Percentiles rank a stretch among this genome's conserved stretches.
phyloP scores from a whole-genome alignment of 2,797 vertebrate species.

The Anolis apletophallus region DNA sequence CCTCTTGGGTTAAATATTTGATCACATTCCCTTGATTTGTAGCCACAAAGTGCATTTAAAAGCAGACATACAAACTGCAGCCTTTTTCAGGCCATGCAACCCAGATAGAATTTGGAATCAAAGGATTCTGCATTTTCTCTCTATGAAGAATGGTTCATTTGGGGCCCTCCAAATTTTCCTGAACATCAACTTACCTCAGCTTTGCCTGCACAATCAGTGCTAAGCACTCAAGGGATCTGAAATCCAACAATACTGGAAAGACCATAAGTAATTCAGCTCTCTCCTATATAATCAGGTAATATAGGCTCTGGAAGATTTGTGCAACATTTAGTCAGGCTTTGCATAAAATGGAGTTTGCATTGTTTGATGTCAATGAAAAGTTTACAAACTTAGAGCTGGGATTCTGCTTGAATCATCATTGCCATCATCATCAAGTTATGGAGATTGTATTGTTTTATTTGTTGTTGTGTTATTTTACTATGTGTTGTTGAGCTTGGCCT shows the following conservation, averaged over 20 bases:
- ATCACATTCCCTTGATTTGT: background rate
- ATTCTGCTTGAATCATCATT: too few relatives aligned
- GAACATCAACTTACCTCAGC: too few relatives aligned
- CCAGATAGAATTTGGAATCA: background rate
- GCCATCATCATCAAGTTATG: too few relatives aligned
- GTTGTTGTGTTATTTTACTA: too few relatives aligned
- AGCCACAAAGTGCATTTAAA: background rate
- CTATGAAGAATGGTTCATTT: background rate
- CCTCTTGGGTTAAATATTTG: background rate
- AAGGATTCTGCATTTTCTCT: background rate
- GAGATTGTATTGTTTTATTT: too few relatives aligned
- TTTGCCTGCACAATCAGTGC: too few relatives aligned
- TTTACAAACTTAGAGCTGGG: background rate
- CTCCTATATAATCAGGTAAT: background rate
- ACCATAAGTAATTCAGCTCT: too few relatives aligned
- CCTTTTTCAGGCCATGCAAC: background rate
- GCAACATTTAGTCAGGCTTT: too few relatives aligned
- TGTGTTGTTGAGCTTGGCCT: too few relatives aligned
- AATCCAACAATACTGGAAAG: too few relatives aligned
- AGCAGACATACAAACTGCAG: background rate
- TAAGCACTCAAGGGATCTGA: too few relatives aligned
- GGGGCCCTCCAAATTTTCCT: too few relatives aligned
- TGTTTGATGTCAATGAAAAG: background rate
- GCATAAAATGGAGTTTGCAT: background rate
- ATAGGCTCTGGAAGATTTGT: background rate